These are phyloP conservation scores for Tupiocoris notatus DNA, from an alignment of 2,888 invertebrate genomes.

Conservation along the genomic window DNA sequence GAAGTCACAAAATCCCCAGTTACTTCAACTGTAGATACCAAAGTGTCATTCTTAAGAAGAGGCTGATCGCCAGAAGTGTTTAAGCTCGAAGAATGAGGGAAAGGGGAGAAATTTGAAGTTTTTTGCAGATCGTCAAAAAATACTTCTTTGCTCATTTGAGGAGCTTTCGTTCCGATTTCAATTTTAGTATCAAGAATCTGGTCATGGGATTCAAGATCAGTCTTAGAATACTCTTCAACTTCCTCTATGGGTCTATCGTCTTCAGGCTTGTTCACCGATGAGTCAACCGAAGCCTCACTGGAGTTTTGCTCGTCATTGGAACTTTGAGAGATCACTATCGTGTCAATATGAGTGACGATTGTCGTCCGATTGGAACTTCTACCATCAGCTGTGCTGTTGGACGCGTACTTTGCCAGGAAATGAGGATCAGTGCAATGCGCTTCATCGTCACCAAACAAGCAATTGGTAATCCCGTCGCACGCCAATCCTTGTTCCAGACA, in stretches of 20 bases:
- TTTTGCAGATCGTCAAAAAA: not conserved
- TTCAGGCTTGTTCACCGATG: not conserved
- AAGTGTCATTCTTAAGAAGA: not conserved
- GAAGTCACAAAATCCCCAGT: not conserved
- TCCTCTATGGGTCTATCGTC: not conserved
- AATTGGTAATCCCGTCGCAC: conserved; percentile 74
- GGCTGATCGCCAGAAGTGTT: not conserved
- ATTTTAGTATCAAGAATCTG: not conserved
- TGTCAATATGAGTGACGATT: not conserved
- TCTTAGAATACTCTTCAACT: not conserved
- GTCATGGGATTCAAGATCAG: not conserved
- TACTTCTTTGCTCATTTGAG: not conserved
- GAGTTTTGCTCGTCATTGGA: not conserved
- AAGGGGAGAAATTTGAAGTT: not conserved
- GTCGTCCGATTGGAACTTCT: not conserved
- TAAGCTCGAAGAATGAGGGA: not conserved
- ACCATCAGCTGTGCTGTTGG: not conserved
- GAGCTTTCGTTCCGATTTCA: not conserved
- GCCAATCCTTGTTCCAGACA: conserved; percentile 66
- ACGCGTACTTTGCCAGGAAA: not conserved
- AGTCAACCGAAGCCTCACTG: not conserved
- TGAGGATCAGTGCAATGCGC: conserved; percentile 50
- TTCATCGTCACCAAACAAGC: conserved; percentile 80
- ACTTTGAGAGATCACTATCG: not conserved
- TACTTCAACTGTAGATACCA: not conserved